Percentiles rank a stretch among this genome's conserved stretches.
Evolutionary conservation across 2,888 invertebrate species (phyloP).

Genomic region (Trissolcus japonicus): DNA sequence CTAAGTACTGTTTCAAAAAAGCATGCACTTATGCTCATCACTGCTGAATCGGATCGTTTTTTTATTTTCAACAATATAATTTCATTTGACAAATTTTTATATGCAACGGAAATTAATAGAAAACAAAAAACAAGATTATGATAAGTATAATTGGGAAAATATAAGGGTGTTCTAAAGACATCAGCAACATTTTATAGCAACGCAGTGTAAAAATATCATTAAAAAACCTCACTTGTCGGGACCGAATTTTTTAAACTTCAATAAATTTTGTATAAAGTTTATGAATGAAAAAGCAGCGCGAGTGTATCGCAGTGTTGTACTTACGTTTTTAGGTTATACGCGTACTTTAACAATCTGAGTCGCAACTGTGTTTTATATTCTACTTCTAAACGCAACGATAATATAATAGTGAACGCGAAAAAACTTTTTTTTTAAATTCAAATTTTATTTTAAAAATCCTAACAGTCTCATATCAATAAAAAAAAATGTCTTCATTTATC

Average conservation of each 20-base stretch:
- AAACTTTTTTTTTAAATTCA: neutral
- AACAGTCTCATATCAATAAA: too few relatives aligned
- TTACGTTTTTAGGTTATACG: neutral
- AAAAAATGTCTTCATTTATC: too few relatives aligned
- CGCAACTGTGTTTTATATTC: neutral
- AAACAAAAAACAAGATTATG: too few relatives aligned
- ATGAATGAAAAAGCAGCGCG: conserved; percentile 7
- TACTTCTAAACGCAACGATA: too few relatives aligned
- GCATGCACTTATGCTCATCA: conserved; percentile 42
- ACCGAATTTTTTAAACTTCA: conserved; percentile 25
- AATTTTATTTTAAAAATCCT: too few relatives aligned
- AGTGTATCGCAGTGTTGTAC: conserved; percentile 7
- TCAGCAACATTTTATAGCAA: conserved; percentile 23
- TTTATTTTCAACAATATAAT: conserved; percentile 16
- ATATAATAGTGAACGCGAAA: neutral
- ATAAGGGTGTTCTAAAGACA: neutral
- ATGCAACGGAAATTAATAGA: too few relatives aligned
- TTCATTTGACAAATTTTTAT: too few relatives aligned
- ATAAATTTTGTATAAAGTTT: conserved; percentile 31
- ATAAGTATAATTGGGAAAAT: too few relatives aligned
- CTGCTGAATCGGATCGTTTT: neutral
- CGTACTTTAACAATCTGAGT: neutral
- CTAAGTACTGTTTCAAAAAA: conserved; percentile 50
- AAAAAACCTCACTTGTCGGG: conserved; percentile 7
- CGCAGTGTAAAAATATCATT: conserved; percentile 20